phyloP scores from a whole-genome alignment of 2,888 invertebrate genomes.

The Formica aserva region DNA sequence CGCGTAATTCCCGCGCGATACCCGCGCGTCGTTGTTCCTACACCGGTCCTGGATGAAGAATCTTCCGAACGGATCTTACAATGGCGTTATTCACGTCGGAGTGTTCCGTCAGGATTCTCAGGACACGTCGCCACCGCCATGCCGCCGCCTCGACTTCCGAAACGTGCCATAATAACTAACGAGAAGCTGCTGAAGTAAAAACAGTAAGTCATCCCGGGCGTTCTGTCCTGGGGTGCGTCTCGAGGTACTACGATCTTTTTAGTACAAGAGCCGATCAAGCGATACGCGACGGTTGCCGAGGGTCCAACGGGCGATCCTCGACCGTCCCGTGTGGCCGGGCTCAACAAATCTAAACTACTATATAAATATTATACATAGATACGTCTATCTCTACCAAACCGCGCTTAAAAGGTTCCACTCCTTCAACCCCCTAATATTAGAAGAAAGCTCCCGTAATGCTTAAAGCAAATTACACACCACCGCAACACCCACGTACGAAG shows the following conservation, averaged over 20 bases:
- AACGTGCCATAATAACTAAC: constrained; percentile 83
- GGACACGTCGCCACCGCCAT: constrained; percentile 70
- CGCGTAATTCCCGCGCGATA: constrained; percentile 52
- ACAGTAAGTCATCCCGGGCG: constrained; percentile 45
- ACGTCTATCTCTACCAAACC: constrained; percentile 67
- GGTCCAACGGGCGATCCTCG: constrained; percentile 32
- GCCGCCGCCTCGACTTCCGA: constrained; percentile 73
- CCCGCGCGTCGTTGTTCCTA: constrained; percentile 68
- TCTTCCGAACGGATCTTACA: constrained; percentile 57
- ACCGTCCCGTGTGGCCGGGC: constrained; percentile 66
- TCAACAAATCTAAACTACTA: constrained; percentile 78
- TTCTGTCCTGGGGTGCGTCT: constrained; percentile 54
- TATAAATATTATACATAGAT: constrained; percentile 68
- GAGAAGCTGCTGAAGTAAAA: constrained; percentile 63
- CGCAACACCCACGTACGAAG: constrained; percentile 35
- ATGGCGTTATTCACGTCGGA: constrained; percentile 6
- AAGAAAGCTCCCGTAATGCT: constrained; percentile 73
- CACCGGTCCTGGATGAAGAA: constrained; percentile 67
- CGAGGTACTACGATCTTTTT: constrained; percentile 77
- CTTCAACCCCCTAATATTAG: constrained; percentile 76
- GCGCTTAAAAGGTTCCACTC: constrained; percentile 77
- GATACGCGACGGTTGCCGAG: constrained; percentile 27
- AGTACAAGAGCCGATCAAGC: constrained; percentile 79
- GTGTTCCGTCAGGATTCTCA: constrained; percentile 59
- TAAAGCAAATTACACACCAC: constrained; percentile 71